Conservation (phyloP, 2,888 invertebrate species). For the Melipona bicolor region DNA sequence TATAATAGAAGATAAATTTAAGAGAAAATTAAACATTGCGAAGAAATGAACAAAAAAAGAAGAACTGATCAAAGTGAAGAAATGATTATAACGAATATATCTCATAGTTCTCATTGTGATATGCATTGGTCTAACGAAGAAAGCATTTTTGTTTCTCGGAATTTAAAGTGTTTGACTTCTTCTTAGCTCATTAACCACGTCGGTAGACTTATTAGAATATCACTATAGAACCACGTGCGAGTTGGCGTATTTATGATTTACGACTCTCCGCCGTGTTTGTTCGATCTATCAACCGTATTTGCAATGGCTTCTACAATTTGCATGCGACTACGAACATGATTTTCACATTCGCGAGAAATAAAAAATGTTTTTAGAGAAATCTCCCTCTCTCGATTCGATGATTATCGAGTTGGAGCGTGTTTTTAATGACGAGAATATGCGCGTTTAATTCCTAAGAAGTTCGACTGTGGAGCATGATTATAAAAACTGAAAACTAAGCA, state of each 20-base stretch:
- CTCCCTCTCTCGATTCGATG: background rate
- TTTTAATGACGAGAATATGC: background rate
- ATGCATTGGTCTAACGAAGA: background rate
- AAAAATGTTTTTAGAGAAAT: background rate
- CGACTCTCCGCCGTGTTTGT: slow-evolving; percentile 2
- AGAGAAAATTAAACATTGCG: background rate
- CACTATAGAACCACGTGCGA: background rate
- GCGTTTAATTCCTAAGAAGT: no score
- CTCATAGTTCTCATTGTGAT: background rate
- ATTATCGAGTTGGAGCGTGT: background rate
- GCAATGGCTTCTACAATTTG: slow-evolving; percentile 6
- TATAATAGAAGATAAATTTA: no score
- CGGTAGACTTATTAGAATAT: slow-evolving; percentile 4
- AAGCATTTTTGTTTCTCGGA: background rate
- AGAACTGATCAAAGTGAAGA: background rate
- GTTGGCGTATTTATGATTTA: slow-evolving; percentile 15
- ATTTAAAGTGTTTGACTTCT: slow-evolving; percentile 21
- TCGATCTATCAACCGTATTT: slow-evolving; percentile 7
- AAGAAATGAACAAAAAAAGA: background rate
- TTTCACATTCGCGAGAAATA: background rate
- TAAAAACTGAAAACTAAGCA: no score
- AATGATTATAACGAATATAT: background rate
- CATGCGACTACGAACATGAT: background rate
- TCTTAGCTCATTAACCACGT: slow-evolving; percentile 18
- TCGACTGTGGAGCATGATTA: no score